phyloP scores from a whole-genome alignment of 2,113 vertebrate species.

The Empidonax alnorum region DNA sequence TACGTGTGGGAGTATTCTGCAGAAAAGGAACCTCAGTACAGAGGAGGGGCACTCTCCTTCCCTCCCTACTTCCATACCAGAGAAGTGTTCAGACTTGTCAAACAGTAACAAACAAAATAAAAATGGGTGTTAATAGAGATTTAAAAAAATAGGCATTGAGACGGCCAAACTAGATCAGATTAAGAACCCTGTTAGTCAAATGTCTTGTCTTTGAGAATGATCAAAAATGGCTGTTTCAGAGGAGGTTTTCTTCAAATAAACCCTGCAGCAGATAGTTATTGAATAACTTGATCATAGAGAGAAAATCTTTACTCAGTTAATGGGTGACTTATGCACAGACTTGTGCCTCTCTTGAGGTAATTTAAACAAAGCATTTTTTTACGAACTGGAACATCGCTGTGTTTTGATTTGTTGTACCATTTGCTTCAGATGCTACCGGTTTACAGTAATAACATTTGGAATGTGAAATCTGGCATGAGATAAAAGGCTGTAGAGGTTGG shows the following conservation, averaged over 20 bases:
- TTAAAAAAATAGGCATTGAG: neutral
- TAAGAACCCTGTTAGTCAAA: neutral
- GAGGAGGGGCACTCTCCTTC: neutral
- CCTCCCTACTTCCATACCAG: neutral
- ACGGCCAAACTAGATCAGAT: neutral
- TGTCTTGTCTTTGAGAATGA: neutral
- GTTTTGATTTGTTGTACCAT: neutral
- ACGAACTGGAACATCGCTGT: neutral
- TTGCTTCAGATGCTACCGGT: neutral
- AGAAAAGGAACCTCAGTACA: neutral
- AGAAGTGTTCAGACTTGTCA: conserved; percentile 39
- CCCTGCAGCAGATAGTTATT: neutral
- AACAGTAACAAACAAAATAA: neutral
- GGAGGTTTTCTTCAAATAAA: neutral
- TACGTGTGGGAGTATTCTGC: conserved; percentile 33
- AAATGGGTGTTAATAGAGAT: neutral
- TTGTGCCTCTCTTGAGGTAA: neutral
- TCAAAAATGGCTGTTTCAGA: neutral
- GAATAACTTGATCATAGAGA: neutral
- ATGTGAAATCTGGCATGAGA: neutral
- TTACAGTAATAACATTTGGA: conserved; percentile 8
- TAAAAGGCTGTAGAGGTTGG: neutral
- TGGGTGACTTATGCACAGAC: conserved; percentile 4
- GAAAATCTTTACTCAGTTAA: neutral
- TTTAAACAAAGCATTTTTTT: conserved; percentile 4